Base-by-base conservation (phyloP, 1,140 invertebrate species). In the Aphelenchoides fujianensis region DNA sequence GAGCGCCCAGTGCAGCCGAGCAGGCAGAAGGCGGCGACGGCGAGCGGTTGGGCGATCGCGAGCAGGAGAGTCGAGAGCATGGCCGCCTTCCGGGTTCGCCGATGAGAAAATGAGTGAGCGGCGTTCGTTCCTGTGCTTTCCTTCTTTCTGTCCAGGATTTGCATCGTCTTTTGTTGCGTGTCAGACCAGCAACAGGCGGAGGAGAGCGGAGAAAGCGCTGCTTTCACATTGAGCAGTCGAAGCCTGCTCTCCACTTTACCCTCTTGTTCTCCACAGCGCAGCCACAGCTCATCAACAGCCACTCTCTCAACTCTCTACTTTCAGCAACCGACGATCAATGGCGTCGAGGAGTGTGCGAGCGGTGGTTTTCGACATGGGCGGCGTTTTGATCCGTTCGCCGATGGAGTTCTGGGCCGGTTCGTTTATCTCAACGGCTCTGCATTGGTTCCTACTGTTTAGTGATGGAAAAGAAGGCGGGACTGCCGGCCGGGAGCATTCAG, bases 391-490 rank as follows among this genome's bases (percentile, higher is more conserved):
- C 23, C 70, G 19, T 0, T 35, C 27, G 19, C 70, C 70, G 12
- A 28, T 74, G 70, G 30, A 72, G 31, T 31, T 75, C 35, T 72
- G 70, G 70, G 19, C 23, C 9, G 63, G 63, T 66, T 55, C 12
- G 71, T 70, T 59, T 7, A 35, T 27, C 28, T 23, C 28, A 30
- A 23, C 1, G 12, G n/a, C 28, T n/a, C n/a, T n/a, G n/a, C 28
- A 70, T 3, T 72, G 7, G 16, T 16, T 9, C 62, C 67, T 63
- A 64, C 68, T 67, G 74, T 77, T 68, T 70, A 85, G 84, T 73
- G 7, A 80, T 82, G 79, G 85, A 86, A 73, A 69, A 32, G 28
- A 23, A 69, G 2, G 48, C 68, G n/a, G 71, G 69, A 31, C 59
- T 85, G 23, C 79, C 76, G 0, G 28, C 12, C 12, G 82, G 84